Evolutionary conservation across 2,888 invertebrate genomes (phyloP), one percentile per base, ranked within the genome.

Genomic region (Pandemis heparana): DNA sequence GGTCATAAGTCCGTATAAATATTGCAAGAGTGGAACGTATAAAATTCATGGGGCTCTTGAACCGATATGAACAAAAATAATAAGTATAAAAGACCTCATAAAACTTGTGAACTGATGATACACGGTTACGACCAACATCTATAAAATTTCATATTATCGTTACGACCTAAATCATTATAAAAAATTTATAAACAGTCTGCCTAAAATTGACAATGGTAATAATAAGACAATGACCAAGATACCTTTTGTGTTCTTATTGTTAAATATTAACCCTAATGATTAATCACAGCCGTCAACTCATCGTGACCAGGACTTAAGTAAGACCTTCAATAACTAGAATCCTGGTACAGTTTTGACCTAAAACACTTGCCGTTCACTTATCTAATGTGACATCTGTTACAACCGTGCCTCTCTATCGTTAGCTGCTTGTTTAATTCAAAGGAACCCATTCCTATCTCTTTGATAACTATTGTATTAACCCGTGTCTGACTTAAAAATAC

Each of bases 1-100:
- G 56, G 63, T 59, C 64, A 32, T 43, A 56, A 53, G 56, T 12
- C 41, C 8, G 43, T 51, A 70, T 62, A n/a, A 63, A 16, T n/a
- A 38, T 63, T 63, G 43, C 41, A 60, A 43, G 12, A 46, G 9
- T 59, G n/a, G 12, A 8, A 56, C 43, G 46, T 56, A 68, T 14
- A 43, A 43, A 53, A 16, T 53, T 5, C 18, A 9, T 9, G 8
- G 10, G 18, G 53, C 18, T 18, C 5, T 7, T 51, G 51, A 51
- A 51, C 43, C 12, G 12, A 43, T 43, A 12, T 43, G 12, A 43
- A 12, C 10, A 43, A 32, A 12, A 43, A 43, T 10, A 43, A 12
- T 3, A 43, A 10, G 4, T 43, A 43, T 43, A 43, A 12, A 12
- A 18, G 14, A 18, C 9, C 53, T 46, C 2, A 18, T 18, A 53